A percentile compares a stretch with the other conserved stretches of the same genome.
phyloP scores from a whole-genome alignment of 1,140 invertebrate genomes.

The Bombus picipes region DNA sequence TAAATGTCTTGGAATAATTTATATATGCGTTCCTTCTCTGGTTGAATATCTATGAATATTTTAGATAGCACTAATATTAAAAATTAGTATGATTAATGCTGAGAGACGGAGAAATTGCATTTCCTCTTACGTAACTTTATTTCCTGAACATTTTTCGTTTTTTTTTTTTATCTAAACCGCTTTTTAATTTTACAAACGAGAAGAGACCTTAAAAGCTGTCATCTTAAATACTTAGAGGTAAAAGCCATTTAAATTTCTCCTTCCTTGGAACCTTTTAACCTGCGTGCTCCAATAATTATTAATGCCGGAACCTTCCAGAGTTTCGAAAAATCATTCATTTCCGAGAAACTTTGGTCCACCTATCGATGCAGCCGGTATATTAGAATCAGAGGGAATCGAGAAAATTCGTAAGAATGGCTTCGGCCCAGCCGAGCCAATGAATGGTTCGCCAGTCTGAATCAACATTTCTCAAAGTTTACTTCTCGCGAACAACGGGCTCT shows the following conservation, averaged over 20 bases:
- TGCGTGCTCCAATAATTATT: background rate
- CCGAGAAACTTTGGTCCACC: background rate
- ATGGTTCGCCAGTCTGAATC: conserved; percentile 26
- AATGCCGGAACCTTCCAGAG: background rate
- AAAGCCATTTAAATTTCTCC: background rate
- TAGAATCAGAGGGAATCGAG: background rate
- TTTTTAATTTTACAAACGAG: background rate
- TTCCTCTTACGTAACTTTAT: background rate
- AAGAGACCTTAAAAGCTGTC: background rate
- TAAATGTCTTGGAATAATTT: too few species aligned
- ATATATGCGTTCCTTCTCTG: too few species aligned
- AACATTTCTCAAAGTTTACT: conserved; percentile 44
- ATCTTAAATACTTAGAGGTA: background rate
- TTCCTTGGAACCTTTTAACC: background rate
- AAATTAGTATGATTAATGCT: background rate
- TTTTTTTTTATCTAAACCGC: background rate
- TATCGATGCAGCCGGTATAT: background rate
- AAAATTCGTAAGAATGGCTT: conserved; percentile 24
- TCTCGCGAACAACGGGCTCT: background rate
- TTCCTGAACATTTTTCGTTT: background rate
- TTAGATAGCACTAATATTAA: too few species aligned
- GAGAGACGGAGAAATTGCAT: background rate
- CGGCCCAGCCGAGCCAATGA: background rate
- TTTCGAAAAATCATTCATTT: background rate
- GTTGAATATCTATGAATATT: too few species aligned